Evolutionary conservation across 2,113 vertebrate species (phyloP).

Genomic region (Eulemur macaco): DNA sequence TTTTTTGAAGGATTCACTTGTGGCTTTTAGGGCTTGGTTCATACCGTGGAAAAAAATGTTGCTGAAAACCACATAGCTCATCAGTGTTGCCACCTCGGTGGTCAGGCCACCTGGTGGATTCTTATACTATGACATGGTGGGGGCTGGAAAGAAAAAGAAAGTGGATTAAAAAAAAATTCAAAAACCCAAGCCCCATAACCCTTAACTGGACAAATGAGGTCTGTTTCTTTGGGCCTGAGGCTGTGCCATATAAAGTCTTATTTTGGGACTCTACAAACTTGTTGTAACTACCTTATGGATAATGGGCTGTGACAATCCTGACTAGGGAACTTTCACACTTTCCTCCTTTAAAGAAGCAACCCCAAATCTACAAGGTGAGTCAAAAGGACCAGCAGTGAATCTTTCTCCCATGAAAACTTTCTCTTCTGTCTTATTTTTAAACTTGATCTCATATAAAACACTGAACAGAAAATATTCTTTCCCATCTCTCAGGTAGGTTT

Average conservation of each 20-base stretch:
- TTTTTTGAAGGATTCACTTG: conserved; percentile 82
- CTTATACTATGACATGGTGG: neutral
- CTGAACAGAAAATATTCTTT: neutral
- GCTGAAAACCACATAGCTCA: conserved; percentile 33
- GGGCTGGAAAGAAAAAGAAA: conserved; percentile 61
- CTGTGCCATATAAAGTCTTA: conserved; percentile 67
- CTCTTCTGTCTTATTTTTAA: neutral
- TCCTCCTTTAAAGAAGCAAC: conserved; percentile 71
- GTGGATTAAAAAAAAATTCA: neutral
- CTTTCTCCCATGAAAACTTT: neutral
- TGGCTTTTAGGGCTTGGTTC: conserved; percentile 79
- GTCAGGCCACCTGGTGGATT: conserved; percentile 70
- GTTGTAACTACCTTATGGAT: conserved; percentile 69
- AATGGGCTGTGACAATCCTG: conserved; percentile 81
- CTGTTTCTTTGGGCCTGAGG: conserved; percentile 60
- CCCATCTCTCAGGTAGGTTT: neutral
- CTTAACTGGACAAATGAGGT: conserved; percentile 74
- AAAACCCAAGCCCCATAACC: neutral
- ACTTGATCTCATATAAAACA: neutral
- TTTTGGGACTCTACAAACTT: conserved; percentile 64
- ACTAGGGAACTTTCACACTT: conserved; percentile 75
- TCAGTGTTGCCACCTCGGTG: conserved; percentile 55
- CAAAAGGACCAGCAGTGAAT: neutral
- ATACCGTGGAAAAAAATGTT: conserved; percentile 56
- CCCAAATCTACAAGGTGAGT: conserved; percentile 80